A percentile compares a stretch with the other conserved stretches of the same genome.
phyloP scores from a whole-genome alignment of 1,140 invertebrate species.

The Mamestra configurata region DNA sequence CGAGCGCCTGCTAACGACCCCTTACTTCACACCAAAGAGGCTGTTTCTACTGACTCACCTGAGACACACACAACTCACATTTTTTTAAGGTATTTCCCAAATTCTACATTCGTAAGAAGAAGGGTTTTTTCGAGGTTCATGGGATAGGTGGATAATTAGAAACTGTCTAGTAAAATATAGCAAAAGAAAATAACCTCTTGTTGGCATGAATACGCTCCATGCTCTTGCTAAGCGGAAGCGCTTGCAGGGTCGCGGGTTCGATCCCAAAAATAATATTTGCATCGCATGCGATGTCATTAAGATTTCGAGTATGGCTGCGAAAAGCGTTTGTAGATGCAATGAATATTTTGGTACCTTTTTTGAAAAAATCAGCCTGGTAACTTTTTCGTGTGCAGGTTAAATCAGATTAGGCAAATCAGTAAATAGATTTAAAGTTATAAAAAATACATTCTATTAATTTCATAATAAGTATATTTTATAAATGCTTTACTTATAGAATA shows the following conservation, averaged over 20 bases:
- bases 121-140: not conserved
- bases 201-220: not conserved
- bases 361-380: too few species aligned
- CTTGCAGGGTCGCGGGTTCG: not conserved
- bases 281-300: not conserved
- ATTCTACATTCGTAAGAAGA: not conserved
- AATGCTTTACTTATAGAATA: not conserved
- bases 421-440: not conserved
- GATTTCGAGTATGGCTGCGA: not conserved
- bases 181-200: not conserved
- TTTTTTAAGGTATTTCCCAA: constrained; percentile 46
- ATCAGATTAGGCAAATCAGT: too few species aligned
- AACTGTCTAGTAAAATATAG: not conserved
- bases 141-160: not conserved
- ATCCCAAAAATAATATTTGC: not conserved
- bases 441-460: not conserved
- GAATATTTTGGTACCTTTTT: too few species aligned
- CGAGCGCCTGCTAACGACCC: constrained; percentile 41
- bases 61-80: not conserved
- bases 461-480: not conserved
- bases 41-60: constrained; percentile 64
- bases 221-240: not conserved
- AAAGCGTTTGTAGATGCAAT: too few species aligned
- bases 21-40: constrained; percentile 25
- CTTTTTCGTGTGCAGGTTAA: too few species aligned